Evolutionary conservation across 1,140 invertebrate genomes (phyloP).

Genomic region (Drosophila pallidifrons): DNA sequence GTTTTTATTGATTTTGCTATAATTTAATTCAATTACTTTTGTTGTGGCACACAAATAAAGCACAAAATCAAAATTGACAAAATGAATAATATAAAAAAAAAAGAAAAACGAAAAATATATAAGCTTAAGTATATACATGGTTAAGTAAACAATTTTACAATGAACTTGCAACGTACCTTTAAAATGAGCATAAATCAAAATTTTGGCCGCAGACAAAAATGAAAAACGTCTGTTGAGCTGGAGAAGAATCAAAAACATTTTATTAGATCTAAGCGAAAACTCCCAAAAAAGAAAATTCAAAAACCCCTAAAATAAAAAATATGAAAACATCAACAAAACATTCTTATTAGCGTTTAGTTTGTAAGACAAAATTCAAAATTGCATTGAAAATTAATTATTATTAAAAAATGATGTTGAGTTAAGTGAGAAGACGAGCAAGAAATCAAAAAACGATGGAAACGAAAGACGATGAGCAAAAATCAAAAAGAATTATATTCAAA

Average conservation of each 20-base stretch:
- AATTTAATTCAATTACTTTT: constrained; percentile 47
- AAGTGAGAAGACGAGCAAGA: constrained; percentile 27
- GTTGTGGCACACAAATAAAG: constrained; percentile 41
- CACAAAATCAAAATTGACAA: constrained; percentile 71
- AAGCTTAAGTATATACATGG: constrained; percentile 32
- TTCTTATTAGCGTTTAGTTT: constrained; percentile 65
- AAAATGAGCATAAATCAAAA: constrained; percentile 84
- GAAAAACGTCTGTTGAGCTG: constrained; percentile 41
- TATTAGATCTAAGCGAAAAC: constrained; percentile 68
- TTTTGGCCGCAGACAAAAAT: constrained; percentile 55
- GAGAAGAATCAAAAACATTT: constrained; percentile 65
- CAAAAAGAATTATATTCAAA: constrained; percentile 59
- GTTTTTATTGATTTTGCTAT: constrained; percentile 11
- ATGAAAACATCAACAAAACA: constrained; percentile 37
- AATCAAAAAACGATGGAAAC: constrained; percentile 37
- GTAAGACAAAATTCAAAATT: constrained; percentile 59
- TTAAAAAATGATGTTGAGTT: constrained; percentile 46
- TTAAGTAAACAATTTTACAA: constrained; percentile 73
- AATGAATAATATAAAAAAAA: constrained; percentile 12
- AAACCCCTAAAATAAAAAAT: constrained; percentile 13
- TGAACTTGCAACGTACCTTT: constrained; percentile 78
- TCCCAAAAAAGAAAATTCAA: constrained; percentile 5
- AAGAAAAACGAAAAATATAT: constrained; percentile 34
- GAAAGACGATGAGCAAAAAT: constrained; percentile 36
- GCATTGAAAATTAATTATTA: constrained; percentile 65